Evolutionary conservation across 2,888 invertebrate species (phyloP), one percentile per base, ranked within the genome.

Genomic region (Microdon myrmicae): DNA sequence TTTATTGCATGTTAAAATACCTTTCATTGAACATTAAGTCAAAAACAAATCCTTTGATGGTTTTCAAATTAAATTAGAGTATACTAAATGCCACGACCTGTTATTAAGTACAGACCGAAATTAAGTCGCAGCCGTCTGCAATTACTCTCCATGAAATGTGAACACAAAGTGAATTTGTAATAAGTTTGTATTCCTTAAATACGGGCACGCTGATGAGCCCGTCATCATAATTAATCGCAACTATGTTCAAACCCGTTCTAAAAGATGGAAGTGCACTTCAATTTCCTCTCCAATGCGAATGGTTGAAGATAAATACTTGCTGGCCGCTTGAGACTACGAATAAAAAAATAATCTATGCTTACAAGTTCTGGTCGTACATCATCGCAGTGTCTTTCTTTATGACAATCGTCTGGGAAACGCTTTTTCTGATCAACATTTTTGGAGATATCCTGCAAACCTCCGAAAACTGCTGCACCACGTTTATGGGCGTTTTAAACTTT

Each of bases 381-480:
- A 71, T 79, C 0, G 73, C 79, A 6, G 47, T 60, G 2, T 72
- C 75, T 31, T 76, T 79, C 5, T 72, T 72, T 31, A 70, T 77
- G 37, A 79, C 79, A 2, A 74, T 78, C 10, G 71, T 61, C 14
- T 78, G 74, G 67, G 77, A 79, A 67, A 71, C 73, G 1, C 69
- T 70, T 2, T 79, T 76, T 70, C 60, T 79, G 39, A 17, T 75
- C 1, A 68, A 68, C 17, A 72, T 74, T 9, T 70, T 79, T 6
- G 73, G 73, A 3, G 75, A 79, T 68, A 78, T 79, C 7, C 68
- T 76, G 7, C 75, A 75, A 61, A 73, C 74, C 0, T 78, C 80
- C 2, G 79, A 79, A 55, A 79, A 76, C 56, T 77, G 79, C 34
- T 79, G 79, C 49, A 76, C 78, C 1, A 78, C 80, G 3, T 73